Percentiles rank a stretch among this genome's conserved stretches.
Conservation (phyloP, 2,113 vertebrate species). For the Osmerus mordax region DNA sequence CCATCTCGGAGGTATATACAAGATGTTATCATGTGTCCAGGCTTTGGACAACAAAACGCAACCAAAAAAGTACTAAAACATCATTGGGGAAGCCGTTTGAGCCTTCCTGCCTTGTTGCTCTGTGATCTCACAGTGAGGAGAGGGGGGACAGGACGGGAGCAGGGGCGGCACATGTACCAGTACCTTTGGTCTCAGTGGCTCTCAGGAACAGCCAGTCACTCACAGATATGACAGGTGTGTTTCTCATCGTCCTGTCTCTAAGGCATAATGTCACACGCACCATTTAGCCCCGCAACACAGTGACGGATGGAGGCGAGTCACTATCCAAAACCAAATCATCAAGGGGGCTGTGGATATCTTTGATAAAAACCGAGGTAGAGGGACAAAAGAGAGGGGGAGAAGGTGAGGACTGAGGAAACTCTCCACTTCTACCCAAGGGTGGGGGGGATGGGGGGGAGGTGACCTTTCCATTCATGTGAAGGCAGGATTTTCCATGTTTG, state of each 20-base stretch:
- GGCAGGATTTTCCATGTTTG: conserved; percentile 35
- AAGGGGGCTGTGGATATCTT: conserved; percentile 24
- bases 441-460: background rate
- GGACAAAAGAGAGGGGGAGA: conserved; percentile 10
- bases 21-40: background rate
- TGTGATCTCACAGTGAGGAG: background rate
- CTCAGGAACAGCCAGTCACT: conserved; percentile 22
- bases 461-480: background rate
- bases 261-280: conserved; percentile 37
- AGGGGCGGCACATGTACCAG: background rate
- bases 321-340: conserved; percentile 13
- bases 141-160: background rate
- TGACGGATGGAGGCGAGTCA: conserved; percentile 48
- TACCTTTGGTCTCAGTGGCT: background rate
- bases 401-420: background rate
- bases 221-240: conserved; percentile 39
- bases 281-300: conserved; percentile 51
- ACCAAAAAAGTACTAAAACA: background rate
- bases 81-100: background rate
- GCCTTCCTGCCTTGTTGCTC: too few relatives aligned
- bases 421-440: conserved; percentile 13
- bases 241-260: conserved; percentile 27
- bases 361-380: conserved; percentile 21
- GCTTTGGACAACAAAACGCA: background rate
- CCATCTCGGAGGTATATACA: conserved; percentile 5